These are phyloP conservation scores for Odocoileus hemionus DNA, from an alignment of 2,113 vertebrate genomes.

Conservation along the genomic window DNA sequence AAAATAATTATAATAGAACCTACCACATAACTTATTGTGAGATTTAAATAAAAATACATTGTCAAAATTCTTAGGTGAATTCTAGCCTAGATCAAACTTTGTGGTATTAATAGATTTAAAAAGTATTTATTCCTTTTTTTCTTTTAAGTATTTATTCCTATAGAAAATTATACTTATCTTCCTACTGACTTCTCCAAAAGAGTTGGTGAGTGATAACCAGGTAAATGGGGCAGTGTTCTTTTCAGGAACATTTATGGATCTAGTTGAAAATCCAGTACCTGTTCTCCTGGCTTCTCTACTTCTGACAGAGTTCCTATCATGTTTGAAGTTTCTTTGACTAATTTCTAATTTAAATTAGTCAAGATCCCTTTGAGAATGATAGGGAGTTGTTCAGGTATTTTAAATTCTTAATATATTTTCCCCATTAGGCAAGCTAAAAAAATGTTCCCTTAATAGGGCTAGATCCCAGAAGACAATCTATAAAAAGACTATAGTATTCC, in stretches of 20 bases:
- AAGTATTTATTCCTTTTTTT: not conserved
- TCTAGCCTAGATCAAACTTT: not conserved
- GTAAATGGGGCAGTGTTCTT: not conserved
- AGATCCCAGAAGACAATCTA: not conserved
- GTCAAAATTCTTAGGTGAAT: not conserved
- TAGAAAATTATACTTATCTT: not conserved
- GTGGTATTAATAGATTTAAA: not conserved
- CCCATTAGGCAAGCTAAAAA: slow-evolving; percentile 24
- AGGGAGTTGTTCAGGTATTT: not conserved
- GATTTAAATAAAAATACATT: not conserved
- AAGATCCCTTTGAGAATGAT: not conserved
- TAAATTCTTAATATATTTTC: not conserved
- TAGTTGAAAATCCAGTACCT: not conserved
- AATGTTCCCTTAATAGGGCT: not conserved
- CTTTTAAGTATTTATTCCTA: not conserved
- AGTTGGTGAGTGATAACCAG: not conserved
- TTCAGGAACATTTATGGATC: not conserved
- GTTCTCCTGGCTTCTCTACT: not conserved
- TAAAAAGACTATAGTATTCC: not conserved
- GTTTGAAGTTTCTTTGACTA: not conserved
- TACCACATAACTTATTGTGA: not conserved
- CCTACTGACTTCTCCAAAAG: not conserved
- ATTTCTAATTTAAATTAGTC: not conserved
- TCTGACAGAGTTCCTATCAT: not conserved
- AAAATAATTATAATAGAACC: not conserved